Base-by-base conservation (phyloP, 2,797 vertebrate species). In the Aeoliscus strigatus region DNA sequence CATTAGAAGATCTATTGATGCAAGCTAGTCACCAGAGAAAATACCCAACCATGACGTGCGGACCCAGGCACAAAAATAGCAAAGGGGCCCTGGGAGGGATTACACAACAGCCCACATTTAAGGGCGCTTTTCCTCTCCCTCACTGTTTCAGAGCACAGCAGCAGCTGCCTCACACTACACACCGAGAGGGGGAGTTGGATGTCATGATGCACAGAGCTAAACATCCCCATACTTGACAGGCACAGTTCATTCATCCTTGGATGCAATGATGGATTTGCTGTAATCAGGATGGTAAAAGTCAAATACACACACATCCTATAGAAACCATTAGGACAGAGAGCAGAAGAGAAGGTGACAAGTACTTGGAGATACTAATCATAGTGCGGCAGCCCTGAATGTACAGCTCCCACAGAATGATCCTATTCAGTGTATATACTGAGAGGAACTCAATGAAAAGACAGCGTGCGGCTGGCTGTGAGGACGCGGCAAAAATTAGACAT, bases 41-140 rank as follows among this genome's bases (percentile, higher is more conserved):
- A 97, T 99, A 99, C 94, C 96, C 94, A 93, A 91, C 88, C 89
- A 90, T 98, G 94, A 99, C 93, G 84, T 65, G 93, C 91, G 91
- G 92, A 94, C 93, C 92, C 93, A 94, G 92, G 91, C 91, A 94
- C 92, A 93, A 94, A 99, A 99, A 99, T 99, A 98, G 95, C 91
- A 93, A 90, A 90, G 94, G 96, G 96, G 95, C 94, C 94, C 93
- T 90, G 85, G 86, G 84, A 94, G 79, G 92, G 96, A 90, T 91
- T 94, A 92, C 92, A 93, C 92, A 93, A 99, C 91, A 91, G 92
- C 91, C 96, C 90, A 96, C 96, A 90, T 91, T 91, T 86, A 89
- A 90, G 89, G 91, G 85, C 91, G 88, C 92, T 92, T 94, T 90
- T 85, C 54, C 79, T 76, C 64, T 49, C 51, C 29, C 53, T 56